Base-by-base conservation (phyloP, 2,113 vertebrate genomes). In the Dicentrarchus labrax region DNA sequence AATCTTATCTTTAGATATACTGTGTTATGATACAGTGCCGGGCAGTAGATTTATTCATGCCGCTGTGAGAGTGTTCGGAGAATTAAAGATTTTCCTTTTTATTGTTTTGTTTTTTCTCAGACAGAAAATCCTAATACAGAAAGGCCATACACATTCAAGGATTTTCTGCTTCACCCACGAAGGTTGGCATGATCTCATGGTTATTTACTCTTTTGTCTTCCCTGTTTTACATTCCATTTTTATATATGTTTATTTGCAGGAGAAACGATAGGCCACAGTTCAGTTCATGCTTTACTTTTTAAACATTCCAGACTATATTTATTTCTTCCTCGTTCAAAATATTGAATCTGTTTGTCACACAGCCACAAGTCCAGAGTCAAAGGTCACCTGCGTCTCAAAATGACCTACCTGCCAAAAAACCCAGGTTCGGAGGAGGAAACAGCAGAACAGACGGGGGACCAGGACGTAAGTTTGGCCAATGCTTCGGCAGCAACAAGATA, bases 81-180 rank as follows among this genome's bases (percentile, higher is more conserved):
- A 62, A 54, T 79, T 60, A 30, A 86, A 73, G 41, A 22, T 67
- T 78, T 83, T 2, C 30, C 77, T 82, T 76, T 87, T 87, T 62
- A 15, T 64, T 67, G 59, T 80, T 64, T 74, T 47, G 72, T 87
- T 85, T 95, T 93, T 83, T 96, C 96, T 81, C 96, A 99, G 98
- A 99, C 97, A 93, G 98, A 99, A 97, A 97, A 98, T 94, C 97
- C 97, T 87, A 96, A 94, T 86, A 93, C 95, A 89, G 97, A 99
- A 93, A 97, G 98, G 92, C 98, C 98, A 68, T 99, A 97, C 91
- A 98, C 98, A 10, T 99, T 99, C 94, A 99, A 98, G 94, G 98
- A 99, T 94, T 99, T 99, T 94, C 95, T 99, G 89, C 97, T 99
- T 96, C 98, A 98, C 85, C 98, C 98, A 64, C 96, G 98, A 96